These are phyloP conservation scores for Andrena praecox DNA, from an alignment of 2,888 invertebrate species.

Conservation along the genomic window DNA sequence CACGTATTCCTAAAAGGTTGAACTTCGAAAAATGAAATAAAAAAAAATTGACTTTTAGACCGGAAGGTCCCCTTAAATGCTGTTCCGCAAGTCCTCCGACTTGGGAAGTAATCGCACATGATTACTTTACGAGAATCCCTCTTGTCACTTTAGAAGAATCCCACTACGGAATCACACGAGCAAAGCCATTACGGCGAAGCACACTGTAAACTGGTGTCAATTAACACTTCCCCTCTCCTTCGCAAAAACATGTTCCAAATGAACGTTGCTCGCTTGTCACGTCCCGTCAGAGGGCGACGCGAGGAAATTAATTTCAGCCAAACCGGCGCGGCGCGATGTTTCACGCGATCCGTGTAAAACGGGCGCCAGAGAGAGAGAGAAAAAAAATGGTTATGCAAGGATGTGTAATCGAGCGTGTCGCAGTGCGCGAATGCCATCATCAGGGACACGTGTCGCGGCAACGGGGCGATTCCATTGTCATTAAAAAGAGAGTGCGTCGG, in stretches of 20 bases:
- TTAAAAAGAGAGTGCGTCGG: conserved; percentile 14
- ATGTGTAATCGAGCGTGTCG: background rate
- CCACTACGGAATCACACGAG: background rate
- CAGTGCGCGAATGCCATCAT: conserved; percentile 2
- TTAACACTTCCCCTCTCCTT: background rate
- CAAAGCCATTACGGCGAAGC: background rate
- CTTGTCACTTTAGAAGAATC: background rate
- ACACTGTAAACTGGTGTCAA: background rate
- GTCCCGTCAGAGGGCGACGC: conserved; percentile 13
- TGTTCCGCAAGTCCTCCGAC: no score
- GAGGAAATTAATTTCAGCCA: conserved; percentile 15
- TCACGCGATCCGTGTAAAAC: conserved; percentile 24
- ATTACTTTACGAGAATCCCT: background rate
- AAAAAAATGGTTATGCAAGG: background rate
- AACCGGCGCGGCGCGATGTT: background rate
- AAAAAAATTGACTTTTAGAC: no score
- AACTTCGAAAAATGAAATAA: no score
- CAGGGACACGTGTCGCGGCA: background rate
- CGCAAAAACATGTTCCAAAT: background rate
- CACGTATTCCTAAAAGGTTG: no score
- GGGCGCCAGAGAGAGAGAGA: background rate
- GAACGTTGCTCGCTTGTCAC: conserved; percentile 7
- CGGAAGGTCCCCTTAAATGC: no score
- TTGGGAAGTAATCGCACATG: no score
- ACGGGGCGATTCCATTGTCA: background rate